Percentiles rank a stretch among this genome's conserved stretches.
phyloP scores from a whole-genome alignment of 2,888 invertebrate genomes.

The Sisyra nigra region DNA sequence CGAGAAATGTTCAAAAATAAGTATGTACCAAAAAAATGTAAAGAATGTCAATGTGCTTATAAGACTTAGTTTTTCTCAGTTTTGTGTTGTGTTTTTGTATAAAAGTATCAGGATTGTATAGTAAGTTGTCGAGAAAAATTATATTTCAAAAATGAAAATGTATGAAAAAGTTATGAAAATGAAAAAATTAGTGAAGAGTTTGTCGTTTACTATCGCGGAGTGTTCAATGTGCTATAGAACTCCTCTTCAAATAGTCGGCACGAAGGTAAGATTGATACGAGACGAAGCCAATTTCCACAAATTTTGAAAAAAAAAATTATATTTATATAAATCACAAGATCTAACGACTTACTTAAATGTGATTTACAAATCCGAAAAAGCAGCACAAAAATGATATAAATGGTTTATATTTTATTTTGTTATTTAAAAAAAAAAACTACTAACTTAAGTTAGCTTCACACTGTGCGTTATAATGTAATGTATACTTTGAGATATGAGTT shows the following conservation, averaged over 20 bases:
- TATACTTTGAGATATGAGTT: no score
- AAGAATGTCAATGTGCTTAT: slow-evolving; percentile 1
- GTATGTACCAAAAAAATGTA: neutral
- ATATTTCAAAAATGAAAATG: slow-evolving; percentile 2
- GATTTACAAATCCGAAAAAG: neutral
- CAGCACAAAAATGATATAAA: neutral
- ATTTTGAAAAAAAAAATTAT: no score
- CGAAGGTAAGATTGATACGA: slow-evolving; percentile 25
- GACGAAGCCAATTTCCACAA: slow-evolving; percentile 4
- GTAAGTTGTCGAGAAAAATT: slow-evolving; percentile 1
- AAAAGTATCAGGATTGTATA: slow-evolving; percentile 2
- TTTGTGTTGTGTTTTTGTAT: slow-evolving; percentile 7
- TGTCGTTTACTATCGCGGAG: slow-evolving; percentile 22
- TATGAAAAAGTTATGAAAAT: neutral
- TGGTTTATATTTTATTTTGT: neutral
- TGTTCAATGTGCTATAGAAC: slow-evolving; percentile 24
- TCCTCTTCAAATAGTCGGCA: slow-evolving; percentile 21
- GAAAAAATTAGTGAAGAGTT: slow-evolving; percentile 21
- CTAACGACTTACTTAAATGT: neutral
- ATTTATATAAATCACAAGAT: no score
- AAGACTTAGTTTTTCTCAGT: neutral
- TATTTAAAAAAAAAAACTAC: neutral
- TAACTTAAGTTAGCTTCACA: neutral
- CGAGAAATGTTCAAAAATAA: neutral
- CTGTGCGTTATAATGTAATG: no score